Evolutionary conservation across 2,113 vertebrate species (phyloP), one percentile per base, ranked within the genome.

Genomic region (Pedetes capensis): DNA sequence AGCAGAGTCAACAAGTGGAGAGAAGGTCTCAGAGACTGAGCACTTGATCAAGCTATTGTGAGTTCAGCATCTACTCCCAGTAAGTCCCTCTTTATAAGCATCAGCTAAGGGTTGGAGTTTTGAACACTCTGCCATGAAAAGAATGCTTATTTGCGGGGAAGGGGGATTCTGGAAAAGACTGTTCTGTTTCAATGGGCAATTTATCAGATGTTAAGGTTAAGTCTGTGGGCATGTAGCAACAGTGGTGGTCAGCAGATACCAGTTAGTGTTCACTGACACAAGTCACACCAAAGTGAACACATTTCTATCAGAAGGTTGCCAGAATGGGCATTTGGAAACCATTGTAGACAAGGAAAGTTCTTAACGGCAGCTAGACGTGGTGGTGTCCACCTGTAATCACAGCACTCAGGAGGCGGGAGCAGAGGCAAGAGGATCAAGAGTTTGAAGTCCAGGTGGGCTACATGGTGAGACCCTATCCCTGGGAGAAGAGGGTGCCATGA

Each of bases 91-190:
- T 47, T 63, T 8, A 57, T 66, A 88, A 94, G 49, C 55, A 27
- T 91, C 55, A 79, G 5, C 57, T 86, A 53, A 51, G 39, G 76
- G 55, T 81, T 61, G 37, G 64, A 47, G 64, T 79, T 96, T 72
- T 72, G 29, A 84, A 84, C 49, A 69, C 12, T 81, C 53, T 69
- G 53, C 27, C 44, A 69, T 88, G 55, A 78, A 57, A 85, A 76
- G 71, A 81, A 69, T 44, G 49, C 55, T 88, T 87, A 66, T 42
- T 61, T 55, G 14, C 4, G 22, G n/a, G 17, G 44, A 4, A 47
- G 59, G 49, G 34, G 72, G 71, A 80, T 85, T 96, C 61, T 83
- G 34, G 78, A 83, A 76, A 91, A 90, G 74, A 79, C n/a, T n/a
- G 44, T 34, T 68, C 9, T 81, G 59, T 90, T 79, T 55, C 63